phyloP scores from a whole-genome alignment of 2,888 invertebrate genomes.

The Aporophyla lueneburgensis region DNA sequence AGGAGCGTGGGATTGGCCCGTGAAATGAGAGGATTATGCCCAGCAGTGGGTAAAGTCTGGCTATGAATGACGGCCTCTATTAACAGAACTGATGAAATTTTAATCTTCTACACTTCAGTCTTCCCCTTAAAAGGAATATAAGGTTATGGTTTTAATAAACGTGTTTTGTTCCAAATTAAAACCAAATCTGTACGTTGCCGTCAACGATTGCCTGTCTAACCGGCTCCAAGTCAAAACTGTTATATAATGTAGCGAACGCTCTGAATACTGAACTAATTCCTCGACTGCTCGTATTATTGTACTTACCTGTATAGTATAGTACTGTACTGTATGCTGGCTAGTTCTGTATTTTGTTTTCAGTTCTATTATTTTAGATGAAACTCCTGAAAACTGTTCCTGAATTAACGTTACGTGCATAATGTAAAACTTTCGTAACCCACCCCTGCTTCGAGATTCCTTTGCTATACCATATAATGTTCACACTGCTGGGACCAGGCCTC shows the following conservation, averaged over 20 bases:
- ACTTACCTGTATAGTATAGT: neutral
- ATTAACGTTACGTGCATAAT: neutral
- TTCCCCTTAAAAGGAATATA: neutral
- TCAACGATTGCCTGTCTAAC: conserved; percentile 3
- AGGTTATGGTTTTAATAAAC: neutral
- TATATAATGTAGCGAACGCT: conserved; percentile 31
- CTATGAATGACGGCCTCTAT: too few species aligned
- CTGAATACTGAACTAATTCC: conserved; percentile 29
- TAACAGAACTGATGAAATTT: neutral
- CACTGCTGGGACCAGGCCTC: too few species aligned
- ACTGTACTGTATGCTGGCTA: neutral
- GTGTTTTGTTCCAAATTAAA: conserved; percentile 5
- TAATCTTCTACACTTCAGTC: neutral
- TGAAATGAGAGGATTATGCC: too few species aligned
- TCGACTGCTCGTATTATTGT: neutral
- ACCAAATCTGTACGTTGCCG: conserved; percentile 11
- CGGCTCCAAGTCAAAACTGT: conserved; percentile 15
- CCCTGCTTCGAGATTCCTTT: neutral
- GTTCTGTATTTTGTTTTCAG: neutral
- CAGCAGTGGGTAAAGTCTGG: too few species aligned
- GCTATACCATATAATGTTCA: neutral
- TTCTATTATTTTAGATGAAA: conserved; percentile 1
- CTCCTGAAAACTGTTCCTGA: neutral
- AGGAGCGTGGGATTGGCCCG: too few species aligned
- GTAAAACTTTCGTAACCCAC: neutral